Base-by-base conservation (phyloP, 2,888 invertebrate genomes). In the Tuta absoluta region DNA sequence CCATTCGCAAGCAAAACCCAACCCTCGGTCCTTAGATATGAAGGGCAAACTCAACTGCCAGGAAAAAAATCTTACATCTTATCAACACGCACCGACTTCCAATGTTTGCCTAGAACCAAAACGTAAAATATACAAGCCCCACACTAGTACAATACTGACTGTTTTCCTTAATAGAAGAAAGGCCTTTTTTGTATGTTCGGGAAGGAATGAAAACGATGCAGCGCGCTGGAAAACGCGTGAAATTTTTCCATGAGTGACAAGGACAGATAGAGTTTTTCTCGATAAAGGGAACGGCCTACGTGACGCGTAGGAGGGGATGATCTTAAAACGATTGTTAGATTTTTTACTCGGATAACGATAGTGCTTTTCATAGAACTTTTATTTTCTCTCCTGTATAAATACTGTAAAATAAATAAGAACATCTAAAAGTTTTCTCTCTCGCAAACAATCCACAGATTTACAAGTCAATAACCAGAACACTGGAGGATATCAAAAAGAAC, bases 221-320 rank as follows among this genome's bases (percentile, higher is more conserved):
- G 75, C 76, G 74, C 71, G 74, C 73, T 75, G 79, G 81, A 82
- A 88, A 85, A 83, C 80, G 83, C 75, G 80, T 80, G 67, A 76
- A 86, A 82, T 89, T 90, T 91, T 91, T 89, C 82, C 81, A 72
- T 76, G 90, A 72, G 75, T 75, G 86, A 91, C 77, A 85, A 89
- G 83, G 91, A 91, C 75, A 71, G 83, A 78, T 87, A 87, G 76
- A 84, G 85, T 81, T 89, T 87, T 86, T 84, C 85, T 71, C 79
- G 82, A 86, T 84, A 84, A 87, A 86, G 87, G 91, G 91, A 78
- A 86, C 91, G 80, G 91, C 91, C 91, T 91, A 91, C 89, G 78
- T 72, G 80, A 78, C 77, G 67, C 67, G 71, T 72, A 81, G 82
- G 91, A 75, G 90, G 91, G 91, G 90, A 86, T 86, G 84, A 87